Evolutionary conservation across 2,113 vertebrate genomes (phyloP).

Genomic region (Arizona elegans): DNA sequence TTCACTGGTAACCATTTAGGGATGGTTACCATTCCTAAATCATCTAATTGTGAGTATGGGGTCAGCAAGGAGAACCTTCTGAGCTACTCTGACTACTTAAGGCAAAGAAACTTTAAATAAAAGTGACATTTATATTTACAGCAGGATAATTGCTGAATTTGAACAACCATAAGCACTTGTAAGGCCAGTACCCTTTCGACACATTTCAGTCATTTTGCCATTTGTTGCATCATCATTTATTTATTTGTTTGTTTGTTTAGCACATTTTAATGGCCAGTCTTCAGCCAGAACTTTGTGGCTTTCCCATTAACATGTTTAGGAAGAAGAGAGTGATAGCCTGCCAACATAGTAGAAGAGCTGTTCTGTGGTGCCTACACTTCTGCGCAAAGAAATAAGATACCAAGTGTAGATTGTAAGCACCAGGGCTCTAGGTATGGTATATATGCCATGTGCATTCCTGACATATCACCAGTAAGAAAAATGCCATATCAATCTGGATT

Average conservation of each 20-base stretch:
- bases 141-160: neutral
- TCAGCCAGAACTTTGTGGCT: neutral
- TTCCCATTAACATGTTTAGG: neutral
- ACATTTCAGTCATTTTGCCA: constrained; percentile 8
- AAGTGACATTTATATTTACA: neutral
- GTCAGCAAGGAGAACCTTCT: neutral
- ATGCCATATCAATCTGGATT: neutral
- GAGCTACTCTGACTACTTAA: neutral
- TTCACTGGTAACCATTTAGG: neutral
- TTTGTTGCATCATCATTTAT: neutral
- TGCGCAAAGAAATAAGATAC: neutral
- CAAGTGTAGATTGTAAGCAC: neutral
- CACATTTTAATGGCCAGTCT: neutral
- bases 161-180: neutral
- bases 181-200: neutral
- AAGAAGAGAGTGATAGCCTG: neutral
- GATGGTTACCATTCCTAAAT: neutral
- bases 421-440: neutral
- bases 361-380: neutral
- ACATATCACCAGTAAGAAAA: neutral
- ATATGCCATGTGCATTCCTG: neutral
- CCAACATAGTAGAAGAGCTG: neutral
- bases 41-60: neutral
- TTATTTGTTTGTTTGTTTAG: neutral
- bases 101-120: neutral